Evolutionary conservation across 2,113 vertebrate genomes (phyloP), one percentile per base, ranked within the genome.

Genomic region (Pterocles burchelli): DNA sequence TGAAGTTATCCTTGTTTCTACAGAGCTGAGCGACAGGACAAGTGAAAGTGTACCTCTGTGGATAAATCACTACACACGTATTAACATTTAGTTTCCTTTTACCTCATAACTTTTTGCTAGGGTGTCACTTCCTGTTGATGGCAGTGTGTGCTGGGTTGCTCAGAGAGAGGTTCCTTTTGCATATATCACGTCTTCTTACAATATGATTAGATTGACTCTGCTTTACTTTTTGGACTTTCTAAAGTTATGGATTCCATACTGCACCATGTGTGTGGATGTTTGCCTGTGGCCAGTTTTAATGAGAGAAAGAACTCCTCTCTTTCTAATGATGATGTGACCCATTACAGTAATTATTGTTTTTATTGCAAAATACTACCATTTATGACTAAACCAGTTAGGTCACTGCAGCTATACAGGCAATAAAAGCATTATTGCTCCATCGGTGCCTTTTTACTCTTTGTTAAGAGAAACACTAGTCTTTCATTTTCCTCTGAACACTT

Each of bases 401-500:
- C 90, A 90, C 63, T 97, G 84, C 22, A 89, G 76, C 92, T 95
- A 91, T 43, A 78, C 38, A 89, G 92, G 65, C 74, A 94, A 92
- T 91, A 90, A 95, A 97, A 95, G 16, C 13, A 52, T 93, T 97
- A 95, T 84, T 95, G 96, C 95, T 96, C 95, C 92, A 73, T 70
- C 0, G 49, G 24, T 72, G 28, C 81, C 63, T 95, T 94, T 90
- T 96, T 90, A 72, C 34, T 96, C 28, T 90, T 95, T 96, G 79
- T 96, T 96, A 97, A 79, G 36, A 93, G 92, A 81, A 97, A 93
- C 73, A 62, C 71, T 87, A 71, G n/a, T 51, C 84, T 90, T 89
- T 96, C 85, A 85, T 96, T 97, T 97, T 49, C 84, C 61, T 34
- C 74, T 7, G 76, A 96, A 93, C 96, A 96, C 97, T 97, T 94